phyloP scores from a whole-genome alignment of 2,113 vertebrate species.

The Diphyllodes magnificus region DNA sequence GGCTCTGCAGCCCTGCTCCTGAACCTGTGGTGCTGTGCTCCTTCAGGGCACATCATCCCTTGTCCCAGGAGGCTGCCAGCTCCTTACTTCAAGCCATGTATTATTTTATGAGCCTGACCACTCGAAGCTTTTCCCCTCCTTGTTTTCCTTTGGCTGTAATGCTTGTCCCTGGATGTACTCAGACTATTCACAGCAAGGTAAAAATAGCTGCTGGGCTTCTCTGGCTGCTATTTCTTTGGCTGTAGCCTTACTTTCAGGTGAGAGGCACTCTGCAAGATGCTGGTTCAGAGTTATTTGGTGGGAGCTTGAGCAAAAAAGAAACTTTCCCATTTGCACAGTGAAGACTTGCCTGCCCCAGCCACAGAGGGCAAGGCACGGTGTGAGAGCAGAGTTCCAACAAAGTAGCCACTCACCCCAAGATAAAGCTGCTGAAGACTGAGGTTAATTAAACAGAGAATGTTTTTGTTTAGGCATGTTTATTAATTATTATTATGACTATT shows the following conservation, averaged over 20 bases:
- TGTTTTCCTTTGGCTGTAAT: background rate
- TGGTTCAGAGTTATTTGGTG: background rate
- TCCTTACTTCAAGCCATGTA: background rate
- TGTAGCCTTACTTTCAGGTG: background rate
- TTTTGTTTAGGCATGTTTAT: constrained; percentile 40
- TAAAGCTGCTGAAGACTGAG: background rate
- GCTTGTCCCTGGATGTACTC: background rate
- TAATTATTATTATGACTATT: constrained; percentile 47
- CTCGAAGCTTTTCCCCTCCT: background rate
- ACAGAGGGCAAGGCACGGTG: rapidly evolving
- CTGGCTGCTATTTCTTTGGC: background rate
- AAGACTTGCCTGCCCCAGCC: background rate
- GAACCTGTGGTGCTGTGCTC: background rate
- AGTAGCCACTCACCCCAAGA: constrained; percentile 1
- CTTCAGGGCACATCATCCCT: rapidly evolving
- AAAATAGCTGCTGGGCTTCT: background rate
- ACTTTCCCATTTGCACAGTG: background rate
- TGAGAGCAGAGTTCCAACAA: background rate
- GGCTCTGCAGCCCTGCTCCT: background rate
- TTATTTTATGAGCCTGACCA: background rate
- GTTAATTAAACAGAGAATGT: background rate
- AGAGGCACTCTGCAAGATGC: background rate
- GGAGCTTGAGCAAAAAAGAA: background rate
- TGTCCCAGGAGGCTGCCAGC: background rate
- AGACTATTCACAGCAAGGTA: background rate